These are phyloP conservation scores for Sebastes hopkinsi DNA, from an alignment of 2,797 vertebrate genomes.

Conservation along the genomic window DNA sequence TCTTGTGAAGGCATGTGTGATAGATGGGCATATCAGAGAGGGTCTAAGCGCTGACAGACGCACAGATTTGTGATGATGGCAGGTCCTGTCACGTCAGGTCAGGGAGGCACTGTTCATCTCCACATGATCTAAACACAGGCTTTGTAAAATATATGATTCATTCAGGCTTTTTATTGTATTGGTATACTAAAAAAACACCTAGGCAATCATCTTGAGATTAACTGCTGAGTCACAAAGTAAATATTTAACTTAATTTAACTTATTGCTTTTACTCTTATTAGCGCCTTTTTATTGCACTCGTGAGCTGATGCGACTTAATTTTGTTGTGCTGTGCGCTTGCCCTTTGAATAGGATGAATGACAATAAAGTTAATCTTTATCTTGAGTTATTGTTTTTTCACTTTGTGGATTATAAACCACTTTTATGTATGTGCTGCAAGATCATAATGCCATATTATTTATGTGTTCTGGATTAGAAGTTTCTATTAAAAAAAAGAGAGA, in stretches of 20 bases:
- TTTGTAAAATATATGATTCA: neutral
- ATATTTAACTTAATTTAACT: neutral
- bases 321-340: neutral
- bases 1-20: slow-evolving; percentile 49
- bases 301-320: neutral
- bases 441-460: neutral
- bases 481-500: neutral
- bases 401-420: slow-evolving; percentile 26
- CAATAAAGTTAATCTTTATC: neutral
- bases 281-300: neutral
- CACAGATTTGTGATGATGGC: slow-evolving; percentile 44
- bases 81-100: slow-evolving; percentile 17
- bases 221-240: slow-evolving; percentile 11
- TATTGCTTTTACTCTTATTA: neutral
- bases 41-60: slow-evolving; percentile 39
- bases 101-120: neutral
- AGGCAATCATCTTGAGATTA: neutral
- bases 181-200: neutral
- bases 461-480: neutral
- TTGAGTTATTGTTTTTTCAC: slow-evolving; percentile 14
- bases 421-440: slow-evolving; percentile 4
- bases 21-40: slow-evolving; percentile 40
- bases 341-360: neutral
- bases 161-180: neutral
- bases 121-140: neutral